Evolutionary conservation across 2,797 vertebrate species (phyloP).

Genomic region (Sebastes nivosus): DNA sequence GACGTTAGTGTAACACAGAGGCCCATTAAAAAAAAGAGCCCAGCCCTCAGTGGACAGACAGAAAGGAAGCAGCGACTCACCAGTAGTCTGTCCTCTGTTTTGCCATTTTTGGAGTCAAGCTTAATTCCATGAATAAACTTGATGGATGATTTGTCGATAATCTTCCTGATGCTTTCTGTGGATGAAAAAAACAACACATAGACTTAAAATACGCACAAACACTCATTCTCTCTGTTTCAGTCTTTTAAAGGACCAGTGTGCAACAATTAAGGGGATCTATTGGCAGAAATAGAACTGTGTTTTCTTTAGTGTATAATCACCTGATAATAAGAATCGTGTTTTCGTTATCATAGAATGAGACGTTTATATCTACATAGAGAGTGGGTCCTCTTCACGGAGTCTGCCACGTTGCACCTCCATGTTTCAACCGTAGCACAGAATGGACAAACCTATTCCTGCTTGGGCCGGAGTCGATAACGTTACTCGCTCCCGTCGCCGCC

Average conservation of each 20-base stretch:
- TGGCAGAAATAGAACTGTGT: too few relatives aligned
- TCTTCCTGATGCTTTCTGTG: constrained; percentile 90
- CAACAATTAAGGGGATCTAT: too few relatives aligned
- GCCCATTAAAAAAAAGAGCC: neutral
- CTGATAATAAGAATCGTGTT: too few relatives aligned
- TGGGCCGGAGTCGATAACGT: too few relatives aligned
- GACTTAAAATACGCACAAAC: neutral
- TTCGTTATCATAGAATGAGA: too few relatives aligned
- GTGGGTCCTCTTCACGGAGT: too few relatives aligned
- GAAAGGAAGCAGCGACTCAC: constrained; percentile 75
- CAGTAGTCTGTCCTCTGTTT: constrained; percentile 90
- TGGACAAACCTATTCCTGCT: too few relatives aligned
- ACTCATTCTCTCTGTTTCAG: neutral
- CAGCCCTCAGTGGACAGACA: neutral
- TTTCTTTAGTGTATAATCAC: too few relatives aligned
- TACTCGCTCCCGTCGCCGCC: too few relatives aligned
- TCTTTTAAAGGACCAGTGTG: neutral
- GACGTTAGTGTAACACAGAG: neutral
- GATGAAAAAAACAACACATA: constrained; percentile 19
- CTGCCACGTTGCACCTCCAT: too few relatives aligned
- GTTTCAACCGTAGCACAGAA: too few relatives aligned
- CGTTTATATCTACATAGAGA: too few relatives aligned
- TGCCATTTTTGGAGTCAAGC: constrained; percentile 88
- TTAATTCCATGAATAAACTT: constrained; percentile 87
- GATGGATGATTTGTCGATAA: constrained; percentile 85